These are phyloP conservation scores for Lottia gigantea DNA, from an alignment of 2,888 invertebrate genomes.

Conservation along the genomic window DNA sequence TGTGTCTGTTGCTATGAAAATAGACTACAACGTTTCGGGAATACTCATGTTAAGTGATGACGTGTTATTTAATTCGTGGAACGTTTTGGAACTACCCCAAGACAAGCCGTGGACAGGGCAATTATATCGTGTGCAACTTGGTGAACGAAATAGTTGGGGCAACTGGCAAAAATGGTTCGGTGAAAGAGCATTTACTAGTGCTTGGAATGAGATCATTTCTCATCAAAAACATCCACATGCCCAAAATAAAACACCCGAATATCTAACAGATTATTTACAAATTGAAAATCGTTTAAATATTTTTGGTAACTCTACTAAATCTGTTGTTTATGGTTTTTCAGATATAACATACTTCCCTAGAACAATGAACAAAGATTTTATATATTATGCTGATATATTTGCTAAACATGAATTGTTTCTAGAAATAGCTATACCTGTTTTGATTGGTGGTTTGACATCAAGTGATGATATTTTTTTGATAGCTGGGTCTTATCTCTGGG, in stretches of 20 bases:
- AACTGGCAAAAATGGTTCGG: background rate
- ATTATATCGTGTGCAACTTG: background rate
- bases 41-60: constrained; percentile 4
- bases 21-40: background rate
- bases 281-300: background rate
- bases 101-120: background rate
- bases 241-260: too few species aligned
- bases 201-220: background rate
- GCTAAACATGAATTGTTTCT: too few species aligned
- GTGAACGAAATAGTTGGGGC: background rate
- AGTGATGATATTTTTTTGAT: too few species aligned
- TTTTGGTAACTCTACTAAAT: too few species aligned
- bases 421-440: too few species aligned
- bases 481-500: too few species aligned
- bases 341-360: too few species aligned
- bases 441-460: too few species aligned
- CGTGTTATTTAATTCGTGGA: background rate
- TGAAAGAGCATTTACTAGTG: background rate
- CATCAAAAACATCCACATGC: background rate
- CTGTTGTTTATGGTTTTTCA: too few species aligned
- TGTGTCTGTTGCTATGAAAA: background rate
- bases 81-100: background rate
- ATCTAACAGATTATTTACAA: background rate
- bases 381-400: too few species aligned
- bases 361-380: too few species aligned